Evolutionary conservation across 2,888 invertebrate genomes (phyloP), one percentile per base, ranked within the genome.

Genomic region (Adela reaumurella): DNA sequence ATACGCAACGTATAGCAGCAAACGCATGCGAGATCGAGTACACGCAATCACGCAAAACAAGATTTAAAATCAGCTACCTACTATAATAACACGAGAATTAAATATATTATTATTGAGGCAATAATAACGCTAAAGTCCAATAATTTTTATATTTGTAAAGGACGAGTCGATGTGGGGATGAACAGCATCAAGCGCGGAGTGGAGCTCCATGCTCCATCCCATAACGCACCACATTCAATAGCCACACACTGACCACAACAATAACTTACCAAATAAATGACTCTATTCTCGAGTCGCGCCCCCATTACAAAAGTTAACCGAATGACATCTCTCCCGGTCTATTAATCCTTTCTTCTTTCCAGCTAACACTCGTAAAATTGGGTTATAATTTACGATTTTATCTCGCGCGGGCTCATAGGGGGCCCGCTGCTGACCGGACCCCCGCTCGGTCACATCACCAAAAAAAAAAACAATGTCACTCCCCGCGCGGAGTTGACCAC

Each of bases 311-410:
- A 69, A 64, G 67, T 74, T 74, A 76, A 73, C 74, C 70, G 72
- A 67, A 68, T 64, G 59, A 61, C 69, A 67, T 63, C 64, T 65
- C 64, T 68, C 64, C 56, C 59, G 59, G 60, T 68, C 65, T 67
- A 64, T 64, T 67, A 71, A 71, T 68, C 74, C 77, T 77, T 78
- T 78, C 74, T 77, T 77, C 74, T 78, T 77, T 77, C 78, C 74
- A 70, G 65, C 66, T 73, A 74, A 76, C 74, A 73, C 64, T 73
- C 67, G 65, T 68, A 69, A 72, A 76, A 78, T 76, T 76, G 77
- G 77, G 74, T 74, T 74, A 74, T 78, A 77, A 78, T 78, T 78
- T 78, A 78, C 70, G 74, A 78, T 77, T 73, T 76, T 76, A 78
- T 78, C 77, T 74, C 67, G 59, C 50, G 59, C 66, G 66, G 66